Evolutionary conservation across 2,797 vertebrate species (phyloP), one percentile per base, ranked within the genome.

Genomic region (Anguilla megastoma): DNA sequence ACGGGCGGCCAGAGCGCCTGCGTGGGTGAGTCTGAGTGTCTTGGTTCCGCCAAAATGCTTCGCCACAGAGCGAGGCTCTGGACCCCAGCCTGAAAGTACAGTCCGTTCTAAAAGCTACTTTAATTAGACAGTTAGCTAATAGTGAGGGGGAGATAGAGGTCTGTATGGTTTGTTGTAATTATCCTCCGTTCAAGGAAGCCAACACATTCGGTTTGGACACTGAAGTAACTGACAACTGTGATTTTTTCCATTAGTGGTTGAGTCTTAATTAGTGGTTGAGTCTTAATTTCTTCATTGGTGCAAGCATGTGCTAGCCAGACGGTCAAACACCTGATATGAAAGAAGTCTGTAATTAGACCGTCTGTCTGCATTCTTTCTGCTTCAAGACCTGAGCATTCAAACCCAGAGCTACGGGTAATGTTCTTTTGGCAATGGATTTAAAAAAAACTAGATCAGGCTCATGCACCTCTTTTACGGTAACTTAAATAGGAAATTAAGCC

Each of bases 1-100:
- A 99, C 96, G 0, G 95, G 96, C 0, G 95, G 89, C 33, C 95
- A 96, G 30, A 96, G 97, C 0, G 95, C 96, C 87, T 99, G 98
- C 24, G 85, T 97, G 0, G 98, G 98, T 99, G 93, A 94, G 96
- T 90, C 63, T 89, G 41, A 6, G 56, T 14, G 30, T 36, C 16
- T 8, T 30, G 12, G 12, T 21, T 0, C 2, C 3, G 27, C 30
- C 27, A 71, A 71, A 71, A 6, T 21, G 24, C n/a, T 5, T 27
- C 24, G 71, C 50, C 14, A 2, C 7, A 12, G 50, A 52, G 9
- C 50, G 7, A 52, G 7, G 7, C 50, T 52, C 7, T 1, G 30
- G 30, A 82, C 6, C 24, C 85, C 33, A 24, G n/a, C 27, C 27
- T 85, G 85, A 86, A 8, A n/a, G 76, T 7, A 27, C 27, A 9